phyloP scores from a whole-genome alignment of 2,113 vertebrate genomes.

The Orthonyx spaldingii region DNA sequence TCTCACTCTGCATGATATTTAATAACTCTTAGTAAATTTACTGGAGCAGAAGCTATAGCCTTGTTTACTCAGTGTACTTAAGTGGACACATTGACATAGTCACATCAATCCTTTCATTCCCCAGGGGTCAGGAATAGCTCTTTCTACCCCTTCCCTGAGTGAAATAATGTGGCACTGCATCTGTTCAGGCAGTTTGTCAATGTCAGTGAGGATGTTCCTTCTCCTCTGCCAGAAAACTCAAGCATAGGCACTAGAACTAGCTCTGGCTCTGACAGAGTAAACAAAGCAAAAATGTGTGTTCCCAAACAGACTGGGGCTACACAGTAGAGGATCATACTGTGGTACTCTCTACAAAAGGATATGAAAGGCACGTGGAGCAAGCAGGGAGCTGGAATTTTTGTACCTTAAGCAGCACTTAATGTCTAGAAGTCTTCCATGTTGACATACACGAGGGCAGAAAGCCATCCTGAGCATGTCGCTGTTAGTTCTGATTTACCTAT shows the following conservation, averaged over 20 bases:
- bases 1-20: neutral
- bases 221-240: neutral
- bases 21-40: neutral
- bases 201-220: neutral
- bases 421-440: neutral
- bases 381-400: neutral
- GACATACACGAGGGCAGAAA: fast-evolving
- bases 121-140: neutral
- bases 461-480: neutral
- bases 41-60: neutral
- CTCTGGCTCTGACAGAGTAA: neutral
- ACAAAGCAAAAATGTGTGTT: neutral
- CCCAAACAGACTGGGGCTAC: neutral
- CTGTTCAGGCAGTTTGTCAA: neutral
- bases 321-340: neutral
- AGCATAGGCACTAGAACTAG: fast-evolving
- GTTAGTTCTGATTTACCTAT: neutral
- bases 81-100: neutral
- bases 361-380: neutral
- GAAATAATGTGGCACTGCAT: neutral
- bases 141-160: neutral
- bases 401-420: neutral
- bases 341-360: neutral
- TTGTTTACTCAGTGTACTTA: neutral
- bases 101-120: neutral